Base-by-base conservation (phyloP, 2,113 vertebrate species). In the Larimichthys polyactis region DNA sequence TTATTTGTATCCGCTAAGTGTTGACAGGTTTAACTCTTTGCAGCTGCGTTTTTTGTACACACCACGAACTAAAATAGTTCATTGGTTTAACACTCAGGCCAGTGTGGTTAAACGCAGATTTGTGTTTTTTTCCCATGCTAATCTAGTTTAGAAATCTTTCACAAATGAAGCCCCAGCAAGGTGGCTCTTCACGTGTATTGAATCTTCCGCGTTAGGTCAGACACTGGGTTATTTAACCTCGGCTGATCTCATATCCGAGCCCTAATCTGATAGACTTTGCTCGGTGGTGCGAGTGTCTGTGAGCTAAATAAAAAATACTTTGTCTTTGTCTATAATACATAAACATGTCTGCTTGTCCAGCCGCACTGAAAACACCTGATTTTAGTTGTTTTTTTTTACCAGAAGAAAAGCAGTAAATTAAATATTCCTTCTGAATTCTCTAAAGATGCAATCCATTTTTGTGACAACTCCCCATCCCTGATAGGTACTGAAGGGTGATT, bases 181-280 rank as follows among this genome's bases (percentile, higher is more conserved):
- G 29, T 59, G 24, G 3, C 40, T 80, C n/a, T 40, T 78, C 44
- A 27, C 3, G 9, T 75, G 49, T 51, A 49, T 72, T 58, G 14
- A n/a, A 51, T 71, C 75, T 58, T 49, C 54, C 19, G 43, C 19
- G 12, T 11, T 8, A 15, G 12, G 62, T 40, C 2, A 40, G 36
- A 49, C 73, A 58, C 20, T n/a, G 19, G 22, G 51, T 72, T 44
- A 68, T 55, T 82, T 57, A 71, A 32, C 49, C 73, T 69, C 22
- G 52, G 40, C 71, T 83, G 79, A 83, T 76, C 32, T 20, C 54
- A 52, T 48, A 52, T 49, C 66, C 11, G 60, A 48, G 49, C 73
- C 15, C 49, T 85, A 69, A 84, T 89, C 74, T 75, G 43, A 77
- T 69, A 74, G 68, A 85, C 68, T 75, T 76, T 85, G 71, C 20